Evolutionary conservation across 1,140 invertebrate genomes (phyloP).

Genomic region (Trissolcus basalis): DNA sequence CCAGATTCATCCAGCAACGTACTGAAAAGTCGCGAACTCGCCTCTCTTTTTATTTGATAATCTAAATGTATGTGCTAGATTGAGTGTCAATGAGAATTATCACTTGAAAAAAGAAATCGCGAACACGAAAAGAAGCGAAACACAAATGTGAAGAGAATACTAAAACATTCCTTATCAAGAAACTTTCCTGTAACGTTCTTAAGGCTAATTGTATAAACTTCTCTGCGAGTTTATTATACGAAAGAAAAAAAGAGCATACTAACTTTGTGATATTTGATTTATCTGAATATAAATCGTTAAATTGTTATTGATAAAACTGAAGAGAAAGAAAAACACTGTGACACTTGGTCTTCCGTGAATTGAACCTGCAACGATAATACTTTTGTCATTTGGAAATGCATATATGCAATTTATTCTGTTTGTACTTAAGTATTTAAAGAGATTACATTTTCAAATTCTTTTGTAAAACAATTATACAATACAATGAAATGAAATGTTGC

Average conservation of each 20-base stretch:
- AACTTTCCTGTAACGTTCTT: conserved; percentile 73
- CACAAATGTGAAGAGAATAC: conserved; percentile 50
- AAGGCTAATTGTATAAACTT: conserved; percentile 35
- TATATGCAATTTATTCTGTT: no score
- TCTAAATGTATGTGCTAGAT: conserved; percentile 21
- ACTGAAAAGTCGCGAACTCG: conserved; percentile 4
- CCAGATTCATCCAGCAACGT: background rate
- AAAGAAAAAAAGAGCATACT: no score
- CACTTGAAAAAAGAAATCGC: conserved; percentile 31
- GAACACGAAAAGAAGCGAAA: background rate
- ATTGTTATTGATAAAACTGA: no score
- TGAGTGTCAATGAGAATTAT: conserved; percentile 55
- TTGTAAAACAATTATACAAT: conserved; percentile 5
- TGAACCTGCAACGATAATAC: no score
- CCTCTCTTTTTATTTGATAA: conserved; percentile 53
- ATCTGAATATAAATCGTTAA: background rate
- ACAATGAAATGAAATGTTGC: conserved; percentile 33
- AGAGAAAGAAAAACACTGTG: no score
- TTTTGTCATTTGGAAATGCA: no score
- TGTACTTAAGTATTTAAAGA: no score
- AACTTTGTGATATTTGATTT: conserved; percentile 1
- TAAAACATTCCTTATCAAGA: conserved; percentile 71
- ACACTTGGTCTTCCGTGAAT: no score
- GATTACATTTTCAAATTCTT: background rate
- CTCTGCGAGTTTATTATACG: no score